Evolutionary conservation across 2,797 vertebrate genomes (phyloP).

Genomic region (Protonibea diacanthus): DNA sequence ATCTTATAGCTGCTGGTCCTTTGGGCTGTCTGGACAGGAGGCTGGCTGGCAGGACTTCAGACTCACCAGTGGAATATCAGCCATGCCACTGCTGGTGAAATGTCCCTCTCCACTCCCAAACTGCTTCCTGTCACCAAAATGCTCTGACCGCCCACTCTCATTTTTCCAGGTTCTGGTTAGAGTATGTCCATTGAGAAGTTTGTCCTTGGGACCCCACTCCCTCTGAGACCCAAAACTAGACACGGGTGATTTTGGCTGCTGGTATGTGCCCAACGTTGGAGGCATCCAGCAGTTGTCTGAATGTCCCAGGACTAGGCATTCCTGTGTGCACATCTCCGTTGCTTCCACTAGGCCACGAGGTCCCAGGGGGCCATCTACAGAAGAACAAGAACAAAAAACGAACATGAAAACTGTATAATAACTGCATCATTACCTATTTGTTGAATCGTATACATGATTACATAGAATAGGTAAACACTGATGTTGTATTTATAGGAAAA

Average conservation of each 20-base stretch:
- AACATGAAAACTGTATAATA: constrained; percentile 2
- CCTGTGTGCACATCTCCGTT: constrained; percentile 99
- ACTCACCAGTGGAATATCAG: constrained; percentile 97
- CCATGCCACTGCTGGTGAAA: constrained; percentile 91
- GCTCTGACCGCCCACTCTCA: constrained; percentile 93
- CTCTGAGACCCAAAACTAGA: constrained; percentile 94
- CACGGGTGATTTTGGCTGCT: constrained; percentile 95
- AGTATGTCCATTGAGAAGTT: constrained; percentile 98
- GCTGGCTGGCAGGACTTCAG: constrained; percentile 96
- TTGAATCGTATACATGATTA: neutral
- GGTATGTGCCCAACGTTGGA: constrained; percentile 91
- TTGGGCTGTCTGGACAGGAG: constrained; percentile 93
- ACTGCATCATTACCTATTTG: neutral
- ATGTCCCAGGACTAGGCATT: constrained; percentile 97
- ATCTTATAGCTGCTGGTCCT: constrained; percentile 98
- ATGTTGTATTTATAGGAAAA: too few species aligned
- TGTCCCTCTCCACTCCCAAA: constrained; percentile 93
- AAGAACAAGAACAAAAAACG: constrained; percentile 22
- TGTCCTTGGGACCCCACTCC: constrained; percentile 97
- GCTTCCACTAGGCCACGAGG: constrained; percentile 97
- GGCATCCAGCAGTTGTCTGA: constrained; percentile 99
- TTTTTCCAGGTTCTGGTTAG: constrained; percentile 96
- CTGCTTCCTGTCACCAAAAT: constrained; percentile 96
- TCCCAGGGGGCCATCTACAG: constrained; percentile 93
- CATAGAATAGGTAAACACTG: too few species aligned